A percentile compares a stretch with the other conserved stretches of the same genome.
phyloP scores from a whole-genome alignment of 2,888 invertebrate genomes.

The Dorcus hopei region DNA sequence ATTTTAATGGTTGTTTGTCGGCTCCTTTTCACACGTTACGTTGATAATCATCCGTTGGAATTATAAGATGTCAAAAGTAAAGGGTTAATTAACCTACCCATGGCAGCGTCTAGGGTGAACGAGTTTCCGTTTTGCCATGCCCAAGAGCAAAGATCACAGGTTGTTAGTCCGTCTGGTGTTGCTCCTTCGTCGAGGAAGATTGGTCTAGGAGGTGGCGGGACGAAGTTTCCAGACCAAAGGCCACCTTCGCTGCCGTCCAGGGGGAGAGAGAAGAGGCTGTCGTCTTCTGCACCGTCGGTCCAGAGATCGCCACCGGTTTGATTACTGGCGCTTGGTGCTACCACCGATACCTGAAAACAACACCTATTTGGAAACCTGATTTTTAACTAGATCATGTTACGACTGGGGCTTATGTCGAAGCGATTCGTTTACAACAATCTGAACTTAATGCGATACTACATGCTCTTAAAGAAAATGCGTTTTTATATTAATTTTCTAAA shows the following conservation, averaged over 20 bases:
- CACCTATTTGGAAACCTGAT: not conserved
- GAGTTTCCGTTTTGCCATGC: slow-evolving; percentile 56
- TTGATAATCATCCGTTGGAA: too few relatives aligned
- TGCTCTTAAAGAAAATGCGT: too few relatives aligned
- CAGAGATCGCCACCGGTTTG: slow-evolving; percentile 23
- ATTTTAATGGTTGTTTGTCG: too few relatives aligned
- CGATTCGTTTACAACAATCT: too few relatives aligned
- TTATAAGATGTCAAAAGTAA: too few relatives aligned
- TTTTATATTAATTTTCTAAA: too few relatives aligned
- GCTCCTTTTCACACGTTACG: too few relatives aligned
- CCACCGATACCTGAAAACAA: slow-evolving; percentile 34
- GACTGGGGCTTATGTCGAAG: not conserved
- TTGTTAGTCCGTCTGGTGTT: slow-evolving; percentile 66
- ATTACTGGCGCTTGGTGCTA: slow-evolving; percentile 26
- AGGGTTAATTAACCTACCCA: slow-evolving; percentile 51
- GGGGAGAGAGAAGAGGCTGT: slow-evolving; percentile 29
- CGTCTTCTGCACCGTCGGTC: slow-evolving; percentile 29
- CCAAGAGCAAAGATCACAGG: slow-evolving; percentile 73
- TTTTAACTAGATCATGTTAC: slow-evolving; percentile 1
- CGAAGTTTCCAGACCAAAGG: slow-evolving; percentile 52
- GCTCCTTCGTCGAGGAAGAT: slow-evolving; percentile 63
- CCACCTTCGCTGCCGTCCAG: slow-evolving; percentile 43
- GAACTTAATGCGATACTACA: too few relatives aligned
- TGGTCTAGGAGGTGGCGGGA: slow-evolving; percentile 67
- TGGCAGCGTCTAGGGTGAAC: slow-evolving; percentile 56